Evolutionary conservation across 2,888 invertebrate genomes (phyloP), one percentile per base, ranked within the genome.

Genomic region (Amblyteles armatorius): DNA sequence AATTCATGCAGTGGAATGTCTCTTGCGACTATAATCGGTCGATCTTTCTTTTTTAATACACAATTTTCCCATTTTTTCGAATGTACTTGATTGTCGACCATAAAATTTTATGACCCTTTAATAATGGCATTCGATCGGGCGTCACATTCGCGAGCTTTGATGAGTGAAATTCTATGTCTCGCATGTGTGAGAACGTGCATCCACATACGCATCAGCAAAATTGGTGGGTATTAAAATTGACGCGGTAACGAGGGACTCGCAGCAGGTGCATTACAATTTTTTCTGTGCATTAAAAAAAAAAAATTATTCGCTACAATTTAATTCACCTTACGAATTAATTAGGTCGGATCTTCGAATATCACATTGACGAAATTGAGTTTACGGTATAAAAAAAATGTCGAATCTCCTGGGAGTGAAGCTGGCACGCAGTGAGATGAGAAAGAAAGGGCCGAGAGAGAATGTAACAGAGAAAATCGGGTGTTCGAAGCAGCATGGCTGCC

Each of bases 401-500:
- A 33, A 33, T n/a, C 26, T 63, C 63, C 29, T 6, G 16, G 16
- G 63, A 26, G 81, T 40, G 48, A 77, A 69, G 60, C 33, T 5
- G 29, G 16, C 7, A 7, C 6, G 63, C 3, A 11, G 52, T 2
- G 55, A 57, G 65, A n/a, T 33, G 40, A 22, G 63, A 69, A 74
- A n/a, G 16, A 68, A 33, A 44, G 79, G 26, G 26, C 57, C 11
- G 22, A n/a, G 55, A 67, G 67, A 48, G 44, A 48, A 48, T 48
- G 44, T 48, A 48, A 16, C 44, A 3, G 82, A 83, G 76, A 83
- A 50, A 83, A 60, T 48, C 22, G 71, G 63, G 69, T 60, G 72
- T 80, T 50, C 65, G 63, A 63, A 60, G 60, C 83, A 82, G 82
- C 80, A 91, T 91, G 91, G 91, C 91, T 87, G 91, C 91, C 91